Base-by-base conservation (phyloP, 2,888 invertebrate genomes). In the Listrodromus nycthemerus region DNA sequence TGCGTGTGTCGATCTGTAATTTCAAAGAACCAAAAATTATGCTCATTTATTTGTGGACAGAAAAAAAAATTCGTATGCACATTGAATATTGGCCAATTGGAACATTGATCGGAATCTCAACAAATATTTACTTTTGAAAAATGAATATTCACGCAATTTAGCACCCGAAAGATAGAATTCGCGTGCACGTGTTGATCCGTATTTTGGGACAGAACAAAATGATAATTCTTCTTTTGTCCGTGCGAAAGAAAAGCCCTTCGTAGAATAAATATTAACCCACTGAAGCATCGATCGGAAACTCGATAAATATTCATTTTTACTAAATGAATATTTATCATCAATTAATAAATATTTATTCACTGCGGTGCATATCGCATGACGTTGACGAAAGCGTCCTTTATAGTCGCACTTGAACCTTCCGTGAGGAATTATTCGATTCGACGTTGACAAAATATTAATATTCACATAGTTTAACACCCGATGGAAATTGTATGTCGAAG, bases 401-500 rank as follows among this genome's bases (percentile, higher is more conserved):
- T 8, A 21, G 21, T 19, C 55, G 55, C 19, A 19, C 3, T 19
- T 21, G 21, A 55, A 24, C 19, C 55, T 55, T 21, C 10, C 55
- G 24, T 10, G 21, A 55, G 55, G 10, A 55, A 55, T 55, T 55
- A 55, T 55, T 55, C 55, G 24, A 55, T 55, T 41, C 10, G 4
- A 24, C 55, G 63, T 69, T 80, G 24, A 71, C 13, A 41, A 41
- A 41, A 41, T 13, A 69, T 76, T 21, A 24, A 50, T 76, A 41
- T 41, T 41, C 41, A 41, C 69, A 63, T 67, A 50, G 55, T 61
- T 19, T 24, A 10, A 27, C 65, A 58, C 21, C 33, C 19, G 69
- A 52, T 76, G 48, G 67, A 73, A 77, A 67, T 80, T 61, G 52
- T 71, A 55, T 21, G 55, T 24, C 71, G 8, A 52, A 33, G 61